Base-by-base conservation (phyloP, 2,888 invertebrate species). In the Euclidia mi region DNA sequence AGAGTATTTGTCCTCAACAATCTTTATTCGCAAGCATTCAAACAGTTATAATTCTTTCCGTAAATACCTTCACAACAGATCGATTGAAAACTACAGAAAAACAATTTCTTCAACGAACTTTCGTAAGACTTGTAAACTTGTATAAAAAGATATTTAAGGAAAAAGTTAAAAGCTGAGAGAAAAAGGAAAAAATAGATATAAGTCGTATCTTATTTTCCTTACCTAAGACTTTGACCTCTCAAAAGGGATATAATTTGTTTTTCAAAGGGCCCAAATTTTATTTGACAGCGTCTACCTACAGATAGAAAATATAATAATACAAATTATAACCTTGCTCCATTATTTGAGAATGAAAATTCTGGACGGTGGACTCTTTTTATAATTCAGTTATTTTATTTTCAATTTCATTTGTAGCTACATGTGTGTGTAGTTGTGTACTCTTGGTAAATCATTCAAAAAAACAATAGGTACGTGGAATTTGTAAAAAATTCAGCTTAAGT, bases 241-340 rank as follows among this genome's bases (percentile, higher is more conserved):
- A 32, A 51, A 69, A 67, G 41, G 69, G 71, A 76, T 71, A 68
- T 68, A 72, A 76, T 76, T 71, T 70, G 64, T 65, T 49, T 65
- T 72, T 67, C 63, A 71, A 71, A 74, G 63, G 58, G 62, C 51
- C 41, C 53, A 52, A 61, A 69, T 72, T 70, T 65, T 66, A 46
- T 63, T 64, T 37, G 53, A 40, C 56, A 38, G 11, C 47, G 11
- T 25, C 20, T 7, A n/a, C n/a, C n/a, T n/a, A 25, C 4, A 25
- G 56, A 56, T 43, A 55, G 41, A 46, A 44, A 51, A 41, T 35
- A 42, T 51, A 31, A 25, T 51, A 57, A 45, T 51, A 46, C 18
- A 20, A 31, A 29, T 51, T 37, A 17, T 31, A 32, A 15, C 18
- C 29, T 31, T 43, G 37, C 18, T 18, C 9, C 35, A 9, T 50